phyloP scores from a whole-genome alignment of 2,113 vertebrate species.

The Podiceps cristatus region DNA sequence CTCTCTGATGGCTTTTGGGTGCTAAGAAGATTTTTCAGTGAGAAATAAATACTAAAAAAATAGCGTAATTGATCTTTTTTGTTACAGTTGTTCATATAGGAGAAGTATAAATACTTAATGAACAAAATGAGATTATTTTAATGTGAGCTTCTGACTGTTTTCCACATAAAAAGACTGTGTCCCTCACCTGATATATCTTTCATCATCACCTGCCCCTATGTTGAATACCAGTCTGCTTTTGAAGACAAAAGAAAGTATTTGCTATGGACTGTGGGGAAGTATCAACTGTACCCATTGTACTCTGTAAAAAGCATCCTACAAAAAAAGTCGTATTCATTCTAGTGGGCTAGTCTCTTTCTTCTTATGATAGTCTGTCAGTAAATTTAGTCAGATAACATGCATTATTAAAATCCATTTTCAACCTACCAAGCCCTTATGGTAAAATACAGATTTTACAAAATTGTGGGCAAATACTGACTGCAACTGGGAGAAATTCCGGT shows the following conservation, averaged over 20 bases:
- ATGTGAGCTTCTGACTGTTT: neutral
- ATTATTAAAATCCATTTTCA: neutral
- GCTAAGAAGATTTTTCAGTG: neutral
- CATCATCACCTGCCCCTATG: neutral
- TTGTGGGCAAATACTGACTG: neutral
- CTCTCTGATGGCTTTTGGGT: neutral
- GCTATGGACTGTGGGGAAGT: neutral
- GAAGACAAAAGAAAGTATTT: neutral
- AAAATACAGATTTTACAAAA: neutral
- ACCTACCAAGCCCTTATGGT: neutral
- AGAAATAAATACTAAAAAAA: neutral
- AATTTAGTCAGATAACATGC: neutral
- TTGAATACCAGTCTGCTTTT: neutral
- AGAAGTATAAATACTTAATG: neutral
- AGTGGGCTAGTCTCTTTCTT: neutral
- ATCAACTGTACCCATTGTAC: too few relatives aligned
- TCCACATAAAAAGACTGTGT: neutral
- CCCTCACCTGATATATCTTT: neutral
- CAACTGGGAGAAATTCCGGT: neutral
- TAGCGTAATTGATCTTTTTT: neutral
- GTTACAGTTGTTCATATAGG: neutral
- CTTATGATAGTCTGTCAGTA: neutral
- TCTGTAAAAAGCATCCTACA: neutral
- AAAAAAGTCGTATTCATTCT: neutral
- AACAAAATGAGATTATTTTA: neutral